phyloP scores from a whole-genome alignment of 2,888 invertebrate species.

The Oligia latruncula region DNA sequence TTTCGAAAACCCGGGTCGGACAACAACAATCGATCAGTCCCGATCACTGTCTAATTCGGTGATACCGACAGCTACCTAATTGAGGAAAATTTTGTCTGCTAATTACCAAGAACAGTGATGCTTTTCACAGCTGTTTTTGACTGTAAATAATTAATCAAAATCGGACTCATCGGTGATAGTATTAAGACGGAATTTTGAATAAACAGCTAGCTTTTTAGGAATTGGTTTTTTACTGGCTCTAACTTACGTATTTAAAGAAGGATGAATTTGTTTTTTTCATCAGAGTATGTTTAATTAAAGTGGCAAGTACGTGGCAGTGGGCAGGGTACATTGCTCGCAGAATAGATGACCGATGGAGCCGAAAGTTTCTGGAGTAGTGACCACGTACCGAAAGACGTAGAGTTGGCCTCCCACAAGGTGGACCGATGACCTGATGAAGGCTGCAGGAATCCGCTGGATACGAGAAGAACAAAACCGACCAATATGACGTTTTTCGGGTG shows the following conservation, averaged over 20 bases:
- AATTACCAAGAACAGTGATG: conserved; percentile 57
- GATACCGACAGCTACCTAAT: conserved; percentile 41
- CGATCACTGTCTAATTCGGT: conserved; percentile 27
- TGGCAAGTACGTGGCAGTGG: not conserved
- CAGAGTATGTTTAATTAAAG: not conserved
- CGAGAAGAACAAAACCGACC: no score
- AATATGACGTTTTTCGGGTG: not conserved
- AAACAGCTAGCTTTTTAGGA: conserved; percentile 4
- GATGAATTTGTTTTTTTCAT: not conserved
- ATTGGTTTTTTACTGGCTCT: not conserved
- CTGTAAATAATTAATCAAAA: conserved; percentile 61
- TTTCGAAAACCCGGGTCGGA: not conserved
- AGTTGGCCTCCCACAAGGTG: not conserved
- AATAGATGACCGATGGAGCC: not conserved
- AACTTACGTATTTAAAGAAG: not conserved
- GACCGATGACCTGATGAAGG: no score
- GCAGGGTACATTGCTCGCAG: not conserved
- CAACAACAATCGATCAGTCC: conserved; percentile 40
- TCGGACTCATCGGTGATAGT: conserved; percentile 29
- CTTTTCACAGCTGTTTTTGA: conserved; percentile 42
- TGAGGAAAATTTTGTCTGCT: conserved; percentile 53
- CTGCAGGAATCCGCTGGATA: no score
- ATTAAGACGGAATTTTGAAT: conserved; percentile 23
- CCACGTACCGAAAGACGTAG: not conserved
- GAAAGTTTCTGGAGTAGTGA: no score